Base-by-base conservation (phyloP, 2,888 invertebrate genomes). In the Pheosia gnoma region DNA sequence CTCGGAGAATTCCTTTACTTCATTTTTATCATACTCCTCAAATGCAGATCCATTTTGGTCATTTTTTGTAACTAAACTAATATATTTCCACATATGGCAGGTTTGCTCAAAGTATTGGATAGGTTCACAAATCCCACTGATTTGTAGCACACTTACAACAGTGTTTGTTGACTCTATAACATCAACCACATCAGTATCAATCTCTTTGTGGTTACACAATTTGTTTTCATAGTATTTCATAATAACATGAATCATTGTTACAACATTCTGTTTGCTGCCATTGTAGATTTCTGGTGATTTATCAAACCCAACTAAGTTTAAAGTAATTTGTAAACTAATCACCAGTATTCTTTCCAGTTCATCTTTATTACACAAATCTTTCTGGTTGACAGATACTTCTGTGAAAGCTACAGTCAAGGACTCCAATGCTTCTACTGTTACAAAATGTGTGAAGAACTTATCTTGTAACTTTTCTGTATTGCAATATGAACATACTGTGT, bases 401-500 rank as follows among this genome's bases (percentile, higher is more conserved):
- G 75, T 80, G 58, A 91, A 87, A 11, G 87, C 92, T 59, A 83
- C 68, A 0, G 80, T 77, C 25, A 93, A 68, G 0, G 89, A 83
- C 58, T 84, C 83, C 9, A 91, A 67, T 3, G 89, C 87, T 60
- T 91, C 87, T 43, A 70, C 62, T 52, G 76, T 84, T 5, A 91
- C 82, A 77, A 93, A 93, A 62, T 86, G 83, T 8, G 78, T 81
- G 62, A 85, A 88, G 70, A 90, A 93, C 11, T 83, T 80, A n/a
- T 68, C 72, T 70, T 87, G 75, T 41, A 77, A 78, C 13, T 76
- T 80, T 8, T 88, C 86, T 59, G 77, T 81, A 59, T 91, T 90
- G 61, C 90, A 89, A 65, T 87, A 86, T 58, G 94, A 90, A 75
- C 94, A 93, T 8, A 95, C 80, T 41, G 94, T 94, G 75, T 95